A percentile compares a stretch with the other conserved stretches of the same genome.
Evolutionary conservation across 2,888 invertebrate genomes (phyloP).

Genomic region (Orthosia gracilis): DNA sequence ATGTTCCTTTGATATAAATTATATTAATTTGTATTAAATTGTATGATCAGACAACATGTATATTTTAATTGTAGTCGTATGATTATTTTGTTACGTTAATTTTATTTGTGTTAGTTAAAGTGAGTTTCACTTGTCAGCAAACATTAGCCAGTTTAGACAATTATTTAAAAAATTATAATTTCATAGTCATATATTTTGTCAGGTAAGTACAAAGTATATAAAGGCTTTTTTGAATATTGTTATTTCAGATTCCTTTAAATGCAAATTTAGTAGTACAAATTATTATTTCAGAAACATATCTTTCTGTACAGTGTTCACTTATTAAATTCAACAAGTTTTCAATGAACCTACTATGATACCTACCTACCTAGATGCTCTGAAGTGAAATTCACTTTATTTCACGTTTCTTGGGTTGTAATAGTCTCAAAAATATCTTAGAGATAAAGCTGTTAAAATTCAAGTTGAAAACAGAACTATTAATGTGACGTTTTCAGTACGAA

Average conservation of each 20-base stretch:
- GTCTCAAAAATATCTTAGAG: conserved; percentile 58
- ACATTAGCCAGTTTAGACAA: conserved; percentile 9
- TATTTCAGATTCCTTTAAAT: conserved; percentile 17
- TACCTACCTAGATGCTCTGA: background rate
- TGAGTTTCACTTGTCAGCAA: conserved; percentile 56
- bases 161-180: background rate
- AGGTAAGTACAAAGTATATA: conserved; percentile 37
- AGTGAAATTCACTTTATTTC: conserved; percentile 68
- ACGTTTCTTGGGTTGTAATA: conserved; percentile 63
- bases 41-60: conserved; percentile 63
- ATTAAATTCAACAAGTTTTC: background rate
- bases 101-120: conserved; percentile 50
- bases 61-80: conserved; percentile 61
- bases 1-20: conserved; percentile 76
- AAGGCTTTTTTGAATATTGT: conserved; percentile 2
- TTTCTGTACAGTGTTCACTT: no score
- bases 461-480: conserved; percentile 35
- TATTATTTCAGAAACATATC: background rate
- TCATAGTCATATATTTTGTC: conserved; percentile 7
- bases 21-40: conserved; percentile 70
- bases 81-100: conserved; percentile 64
- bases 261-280: conserved; percentile 19
- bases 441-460: conserved; percentile 46
- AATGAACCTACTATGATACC: background rate
- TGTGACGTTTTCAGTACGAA: conserved; percentile 50